Evolutionary conservation across 35 echinoderm and acorn worm genomes (phyloP).

Genomic region (Apostichopus californicus): DNA sequence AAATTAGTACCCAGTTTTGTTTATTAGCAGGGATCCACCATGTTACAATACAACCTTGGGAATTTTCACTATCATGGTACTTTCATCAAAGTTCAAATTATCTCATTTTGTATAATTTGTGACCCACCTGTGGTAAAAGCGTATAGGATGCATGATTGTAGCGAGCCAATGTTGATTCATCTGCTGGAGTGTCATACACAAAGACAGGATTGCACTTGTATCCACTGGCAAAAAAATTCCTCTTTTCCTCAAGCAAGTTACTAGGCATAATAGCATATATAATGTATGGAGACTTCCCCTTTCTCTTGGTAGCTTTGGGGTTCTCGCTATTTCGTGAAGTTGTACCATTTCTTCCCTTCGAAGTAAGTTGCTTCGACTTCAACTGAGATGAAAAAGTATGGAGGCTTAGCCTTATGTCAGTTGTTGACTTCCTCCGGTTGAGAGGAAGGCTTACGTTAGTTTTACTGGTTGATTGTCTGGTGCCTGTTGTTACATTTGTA

Average conservation of each 20-base stretch:
- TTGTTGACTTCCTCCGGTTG: slow-evolving; percentile 17
- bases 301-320: slow-evolving; percentile 48
- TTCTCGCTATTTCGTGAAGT: slow-evolving; percentile 17
- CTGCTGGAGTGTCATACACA: slow-evolving; percentile 68
- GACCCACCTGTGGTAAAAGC: slow-evolving; percentile 68
- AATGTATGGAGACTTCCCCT: slow-evolving; percentile 62
- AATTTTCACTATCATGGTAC: too few species aligned
- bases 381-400: slow-evolving; percentile 48
- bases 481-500: background rate
- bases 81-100: too few species aligned
- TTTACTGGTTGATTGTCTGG: background rate
- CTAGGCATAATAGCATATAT: slow-evolving; percentile 75
- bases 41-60: too few species aligned
- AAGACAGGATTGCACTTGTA: slow-evolving; percentile 76
- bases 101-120: background rate
- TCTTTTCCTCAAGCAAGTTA: slow-evolving; percentile 79
- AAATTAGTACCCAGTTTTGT: too few species aligned
- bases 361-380: slow-evolving; percentile 24
- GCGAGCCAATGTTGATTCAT: slow-evolving; percentile 54
- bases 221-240: slow-evolving; percentile 67
- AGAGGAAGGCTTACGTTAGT: background rate
- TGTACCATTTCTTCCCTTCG: slow-evolving; percentile 14
- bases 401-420: background rate
- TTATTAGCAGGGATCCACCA: too few species aligned
- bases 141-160: slow-evolving; percentile 61